Conservation (phyloP, 2,113 vertebrate genomes). For the Menidia beryllina region DNA sequence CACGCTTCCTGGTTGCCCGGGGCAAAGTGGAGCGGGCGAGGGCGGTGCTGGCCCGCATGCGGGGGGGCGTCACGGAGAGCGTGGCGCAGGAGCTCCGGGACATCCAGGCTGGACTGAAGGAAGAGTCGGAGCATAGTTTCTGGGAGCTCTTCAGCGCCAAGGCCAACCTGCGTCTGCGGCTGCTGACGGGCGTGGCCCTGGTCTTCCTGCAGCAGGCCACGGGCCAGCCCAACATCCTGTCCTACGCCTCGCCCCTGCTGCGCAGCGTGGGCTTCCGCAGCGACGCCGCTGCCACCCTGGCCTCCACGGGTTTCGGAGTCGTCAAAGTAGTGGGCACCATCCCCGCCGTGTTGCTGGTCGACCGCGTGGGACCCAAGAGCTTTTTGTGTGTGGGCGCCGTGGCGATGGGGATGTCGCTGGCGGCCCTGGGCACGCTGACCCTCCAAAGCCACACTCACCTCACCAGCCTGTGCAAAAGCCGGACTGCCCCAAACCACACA, state of each 20-base stretch:
- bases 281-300: slow-evolving; percentile 90
- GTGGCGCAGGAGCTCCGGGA: slow-evolving; percentile 85
- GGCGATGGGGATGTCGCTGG: slow-evolving; percentile 87
- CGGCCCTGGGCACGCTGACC: slow-evolving; percentile 87
- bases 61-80: slow-evolving; percentile 55
- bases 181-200: slow-evolving; percentile 87
- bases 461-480: slow-evolving; percentile 85
- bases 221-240: slow-evolving; percentile 94
- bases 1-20: slow-evolving; percentile 91
- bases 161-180: slow-evolving; percentile 90
- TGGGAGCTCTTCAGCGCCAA: slow-evolving; percentile 88
- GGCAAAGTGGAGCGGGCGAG: slow-evolving; percentile 85
- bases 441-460: slow-evolving; percentile 87
- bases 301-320: slow-evolving; percentile 92
- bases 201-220: slow-evolving; percentile 94
- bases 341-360: slow-evolving; percentile 90
- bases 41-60: slow-evolving; percentile 85
- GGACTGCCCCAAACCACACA: slow-evolving; percentile 74
- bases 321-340: slow-evolving; percentile 92
- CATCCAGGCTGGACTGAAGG: slow-evolving; percentile 89
- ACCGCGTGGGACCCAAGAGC: slow-evolving; percentile 90
- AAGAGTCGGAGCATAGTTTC: slow-evolving; percentile 89
- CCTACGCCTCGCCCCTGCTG: slow-evolving; percentile 93
- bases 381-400: slow-evolving; percentile 91
- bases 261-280: slow-evolving; percentile 94